These are phyloP conservation scores for Clanis bilineata DNA, from an alignment of 2,888 invertebrate species.

Conservation along the genomic window DNA sequence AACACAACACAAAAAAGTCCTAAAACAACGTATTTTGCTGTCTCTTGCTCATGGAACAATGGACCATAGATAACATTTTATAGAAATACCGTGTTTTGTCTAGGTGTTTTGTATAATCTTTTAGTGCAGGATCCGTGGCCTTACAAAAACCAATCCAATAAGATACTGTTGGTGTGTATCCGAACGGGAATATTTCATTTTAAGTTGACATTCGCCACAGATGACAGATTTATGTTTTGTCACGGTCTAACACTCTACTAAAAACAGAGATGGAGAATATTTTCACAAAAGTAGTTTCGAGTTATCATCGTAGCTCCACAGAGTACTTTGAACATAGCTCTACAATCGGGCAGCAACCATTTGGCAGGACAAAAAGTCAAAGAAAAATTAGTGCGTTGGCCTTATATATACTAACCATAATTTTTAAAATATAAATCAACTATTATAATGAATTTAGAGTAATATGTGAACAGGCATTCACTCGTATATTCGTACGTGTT, in stretches of 20 bases:
- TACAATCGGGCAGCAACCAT: constrained; percentile 38
- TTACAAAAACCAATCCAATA: too few relatives aligned
- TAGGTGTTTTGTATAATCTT: too few relatives aligned
- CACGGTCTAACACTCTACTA: not conserved
- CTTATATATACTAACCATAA: constrained; percentile 31
- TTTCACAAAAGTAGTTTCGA: not conserved
- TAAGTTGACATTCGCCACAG: not conserved
- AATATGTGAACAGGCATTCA: constrained; percentile 25
- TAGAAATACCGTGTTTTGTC: too few relatives aligned
- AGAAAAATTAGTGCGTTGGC: constrained; percentile 65
- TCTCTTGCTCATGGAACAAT: too few relatives aligned
- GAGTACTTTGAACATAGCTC: not conserved
- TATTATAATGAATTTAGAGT: constrained; percentile 38
- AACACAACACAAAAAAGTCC: too few relatives aligned
- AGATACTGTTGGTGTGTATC: not conserved
- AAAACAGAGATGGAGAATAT: not conserved
- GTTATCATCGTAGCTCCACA: constrained; percentile 1
- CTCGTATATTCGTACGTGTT: constrained; percentile 29
- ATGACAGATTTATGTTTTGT: not conserved
- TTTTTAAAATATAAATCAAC: constrained; percentile 45
- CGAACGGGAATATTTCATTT: not conserved
- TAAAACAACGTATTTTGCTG: too few relatives aligned
- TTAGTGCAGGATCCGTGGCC: too few relatives aligned
- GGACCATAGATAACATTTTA: too few relatives aligned
- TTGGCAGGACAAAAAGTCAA: constrained; percentile 56